phyloP scores from a whole-genome alignment of 1,140 invertebrate species.

The Reticulitermes speratus region DNA sequence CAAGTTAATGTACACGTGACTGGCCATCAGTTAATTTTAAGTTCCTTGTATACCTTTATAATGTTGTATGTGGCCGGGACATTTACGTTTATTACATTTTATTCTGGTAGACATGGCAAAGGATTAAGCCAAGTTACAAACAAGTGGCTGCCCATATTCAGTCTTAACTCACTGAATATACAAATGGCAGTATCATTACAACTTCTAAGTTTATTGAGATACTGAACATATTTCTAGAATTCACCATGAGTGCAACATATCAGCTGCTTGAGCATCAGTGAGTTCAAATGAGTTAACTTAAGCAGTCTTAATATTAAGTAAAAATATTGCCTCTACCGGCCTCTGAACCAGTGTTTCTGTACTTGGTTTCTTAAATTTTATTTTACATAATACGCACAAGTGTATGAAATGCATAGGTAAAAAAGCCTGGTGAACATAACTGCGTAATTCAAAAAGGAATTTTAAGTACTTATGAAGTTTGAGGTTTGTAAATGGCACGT shows the following conservation, averaged over 20 bases:
- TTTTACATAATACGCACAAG: no score
- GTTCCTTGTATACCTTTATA: no score
- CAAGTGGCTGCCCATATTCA: no score
- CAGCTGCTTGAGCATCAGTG: background rate
- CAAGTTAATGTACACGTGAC: no score
- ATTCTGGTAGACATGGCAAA: no score
- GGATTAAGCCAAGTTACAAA: no score
- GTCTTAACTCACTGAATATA: no score
- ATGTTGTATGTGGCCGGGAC: no score
- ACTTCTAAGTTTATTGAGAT: background rate
- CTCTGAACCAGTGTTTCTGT: conserved; percentile 37
- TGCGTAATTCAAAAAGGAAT: background rate
- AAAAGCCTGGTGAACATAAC: background rate
- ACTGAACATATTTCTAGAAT: background rate
- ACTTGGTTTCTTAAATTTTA: background rate
- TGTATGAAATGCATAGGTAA: background rate
- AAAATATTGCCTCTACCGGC: conserved; percentile 48
- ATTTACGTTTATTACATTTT: no score
- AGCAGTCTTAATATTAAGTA: background rate
- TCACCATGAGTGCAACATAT: background rate
- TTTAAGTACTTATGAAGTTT: no score
- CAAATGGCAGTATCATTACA: background rate
- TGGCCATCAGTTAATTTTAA: no score
- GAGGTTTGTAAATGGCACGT: no score
- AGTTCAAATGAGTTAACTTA: conserved; percentile 9